phyloP scores from a whole-genome alignment of 2,797 vertebrate species.

The Neosilurus mollespiculum region DNA sequence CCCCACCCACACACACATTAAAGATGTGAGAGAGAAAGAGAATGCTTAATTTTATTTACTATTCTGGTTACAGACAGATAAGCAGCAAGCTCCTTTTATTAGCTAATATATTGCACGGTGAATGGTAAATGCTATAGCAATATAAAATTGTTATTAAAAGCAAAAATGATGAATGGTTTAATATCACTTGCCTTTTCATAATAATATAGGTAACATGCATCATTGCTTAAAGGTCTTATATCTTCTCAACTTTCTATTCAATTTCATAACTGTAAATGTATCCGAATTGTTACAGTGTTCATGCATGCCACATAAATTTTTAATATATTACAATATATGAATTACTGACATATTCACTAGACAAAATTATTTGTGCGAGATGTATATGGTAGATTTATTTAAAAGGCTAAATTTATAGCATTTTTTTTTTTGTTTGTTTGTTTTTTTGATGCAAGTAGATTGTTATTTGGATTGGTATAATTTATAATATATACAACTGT shows the following conservation, averaged over 20 bases:
- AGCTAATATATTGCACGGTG: conserved; percentile 14
- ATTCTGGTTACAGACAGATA: conserved; percentile 30
- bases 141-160: conserved; percentile 26
- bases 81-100: conserved; percentile 17
- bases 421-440: no score
- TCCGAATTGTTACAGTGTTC: background rate
- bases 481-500: no score
- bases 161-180: conserved; percentile 27
- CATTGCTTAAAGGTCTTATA: conserved; percentile 1
- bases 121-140: conserved; percentile 18
- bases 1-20: background rate
- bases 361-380: background rate
- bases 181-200: conserved; percentile 25
- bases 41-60: conserved; percentile 26
- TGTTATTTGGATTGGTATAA: no score
- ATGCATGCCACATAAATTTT: background rate
- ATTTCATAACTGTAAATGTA: background rate
- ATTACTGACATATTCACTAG: background rate
- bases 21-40: background rate
- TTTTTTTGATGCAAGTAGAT: no score
- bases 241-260: background rate
- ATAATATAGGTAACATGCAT: conserved; percentile 12
- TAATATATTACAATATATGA: background rate
- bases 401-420: no score
- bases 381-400: background rate